These are phyloP conservation scores for Spodoptera frugiperda DNA, from an alignment of 1,140 invertebrate genomes.

Conservation along the genomic window DNA sequence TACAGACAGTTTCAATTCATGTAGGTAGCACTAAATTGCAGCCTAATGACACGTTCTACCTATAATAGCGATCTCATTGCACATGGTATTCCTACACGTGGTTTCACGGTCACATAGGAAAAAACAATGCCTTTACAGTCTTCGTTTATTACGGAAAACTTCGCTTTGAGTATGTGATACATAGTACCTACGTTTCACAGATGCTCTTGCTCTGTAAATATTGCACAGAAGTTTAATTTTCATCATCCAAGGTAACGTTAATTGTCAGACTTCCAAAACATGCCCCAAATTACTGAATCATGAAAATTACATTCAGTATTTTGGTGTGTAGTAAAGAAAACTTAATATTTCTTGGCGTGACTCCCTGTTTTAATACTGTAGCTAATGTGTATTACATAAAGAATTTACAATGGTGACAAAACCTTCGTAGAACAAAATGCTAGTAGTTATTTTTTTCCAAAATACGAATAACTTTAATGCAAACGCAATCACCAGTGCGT, in stretches of 20 bases:
- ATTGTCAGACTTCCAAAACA: no score
- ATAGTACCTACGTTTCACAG: background rate
- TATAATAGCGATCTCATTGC: background rate
- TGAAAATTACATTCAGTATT: background rate
- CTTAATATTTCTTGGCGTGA: background rate
- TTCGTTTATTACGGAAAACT: slow-evolving; percentile 3
- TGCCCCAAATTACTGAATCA: background rate
- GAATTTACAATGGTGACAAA: background rate
- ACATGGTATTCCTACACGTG: slow-evolving; percentile 4
- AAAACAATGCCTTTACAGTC: slow-evolving; percentile 17
- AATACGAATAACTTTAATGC: background rate
- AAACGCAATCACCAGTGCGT: slow-evolving; percentile 64
- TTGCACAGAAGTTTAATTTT: background rate
- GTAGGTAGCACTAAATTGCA: slow-evolving; percentile 8
- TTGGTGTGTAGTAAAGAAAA: background rate
- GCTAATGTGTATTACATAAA: background rate
- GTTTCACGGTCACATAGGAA: slow-evolving; percentile 16
- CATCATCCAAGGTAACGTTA: background rate
- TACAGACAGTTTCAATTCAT: background rate
- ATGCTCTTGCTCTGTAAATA: background rate
- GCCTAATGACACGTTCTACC: background rate
- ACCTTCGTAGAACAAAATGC: no score
- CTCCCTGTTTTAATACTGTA: background rate
- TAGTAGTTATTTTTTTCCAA: background rate
- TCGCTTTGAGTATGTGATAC: background rate